phyloP scores from a whole-genome alignment of 2,113 vertebrate species.

The Malurus cyaneus region DNA sequence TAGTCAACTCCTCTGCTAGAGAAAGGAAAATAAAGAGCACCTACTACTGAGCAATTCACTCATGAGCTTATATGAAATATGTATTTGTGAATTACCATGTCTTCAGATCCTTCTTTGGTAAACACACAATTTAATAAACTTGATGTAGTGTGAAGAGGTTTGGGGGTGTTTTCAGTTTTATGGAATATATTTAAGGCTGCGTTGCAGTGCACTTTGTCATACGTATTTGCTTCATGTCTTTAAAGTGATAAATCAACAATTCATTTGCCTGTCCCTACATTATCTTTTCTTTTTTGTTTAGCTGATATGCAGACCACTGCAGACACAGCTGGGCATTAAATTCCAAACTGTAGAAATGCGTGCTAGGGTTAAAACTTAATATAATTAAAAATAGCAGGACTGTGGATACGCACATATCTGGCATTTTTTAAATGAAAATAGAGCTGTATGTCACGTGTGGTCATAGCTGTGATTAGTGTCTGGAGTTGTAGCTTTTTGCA shows the following conservation, averaged over 20 bases:
- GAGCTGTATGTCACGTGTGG: not conserved
- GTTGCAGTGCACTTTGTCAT: not conserved
- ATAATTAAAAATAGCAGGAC: not conserved
- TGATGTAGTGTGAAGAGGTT: not conserved
- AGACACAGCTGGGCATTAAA: not conserved
- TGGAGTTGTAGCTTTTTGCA: not conserved
- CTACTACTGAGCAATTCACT: not conserved
- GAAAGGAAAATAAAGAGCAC: not conserved
- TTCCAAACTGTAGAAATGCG: not conserved
- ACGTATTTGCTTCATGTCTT: not conserved
- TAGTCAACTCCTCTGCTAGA: not conserved
- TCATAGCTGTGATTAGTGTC: not conserved
- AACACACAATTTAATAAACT: not conserved
- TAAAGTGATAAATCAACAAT: not conserved
- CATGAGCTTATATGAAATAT: not conserved
- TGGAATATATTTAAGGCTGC: not conserved
- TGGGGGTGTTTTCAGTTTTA: not conserved
- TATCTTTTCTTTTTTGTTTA: not conserved
- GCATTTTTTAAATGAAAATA: not conserved
- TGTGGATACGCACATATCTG: not conserved
- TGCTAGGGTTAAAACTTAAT: not conserved
- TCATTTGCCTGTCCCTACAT: not conserved
- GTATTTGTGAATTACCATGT: not conserved
- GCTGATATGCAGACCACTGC: not conserved
- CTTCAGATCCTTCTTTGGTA: not conserved